Conservation (phyloP, 2,888 invertebrate genomes). For the Abrostola triplasia region DNA sequence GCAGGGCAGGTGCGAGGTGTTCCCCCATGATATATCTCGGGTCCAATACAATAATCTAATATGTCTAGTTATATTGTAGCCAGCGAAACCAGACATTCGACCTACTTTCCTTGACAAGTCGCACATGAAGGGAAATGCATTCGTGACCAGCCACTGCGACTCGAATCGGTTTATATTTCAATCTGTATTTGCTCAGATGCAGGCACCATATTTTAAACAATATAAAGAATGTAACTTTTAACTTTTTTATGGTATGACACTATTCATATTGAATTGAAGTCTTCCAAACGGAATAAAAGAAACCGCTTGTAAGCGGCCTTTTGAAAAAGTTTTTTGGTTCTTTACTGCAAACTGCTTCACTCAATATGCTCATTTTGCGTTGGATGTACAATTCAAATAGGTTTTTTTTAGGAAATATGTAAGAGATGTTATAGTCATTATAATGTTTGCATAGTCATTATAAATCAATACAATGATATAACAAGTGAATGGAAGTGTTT, state of each 20-base stretch:
- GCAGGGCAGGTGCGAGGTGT: conserved; percentile 58
- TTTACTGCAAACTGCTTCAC: conserved; percentile 7
- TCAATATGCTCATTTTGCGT: conserved; percentile 10
- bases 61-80: conserved; percentile 57
- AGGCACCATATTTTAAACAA: conserved; percentile 22
- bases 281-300: background rate
- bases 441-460: conserved; percentile 4
- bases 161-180: conserved; percentile 58
- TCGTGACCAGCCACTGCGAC: conserved; percentile 64
- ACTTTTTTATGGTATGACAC: background rate
- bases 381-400: conserved; percentile 4
- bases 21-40: conserved; percentile 46
- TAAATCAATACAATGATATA: conserved; percentile 23
- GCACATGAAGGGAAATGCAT: conserved; percentile 79
- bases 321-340: conserved; percentile 3
- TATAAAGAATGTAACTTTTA: conserved; percentile 10
- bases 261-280: background rate
- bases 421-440: background rate
- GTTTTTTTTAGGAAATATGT: conserved; percentile 4
- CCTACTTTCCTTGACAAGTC: conserved; percentile 80
- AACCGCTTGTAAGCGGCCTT: background rate
- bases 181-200: conserved; percentile 51
- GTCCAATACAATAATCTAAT: conserved; percentile 63
- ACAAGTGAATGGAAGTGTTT: conserved; percentile 49
- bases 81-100: conserved; percentile 76